Evolutionary conservation across 1,140 invertebrate genomes (phyloP).

Genomic region (Drosophila subpulchrella): DNA sequence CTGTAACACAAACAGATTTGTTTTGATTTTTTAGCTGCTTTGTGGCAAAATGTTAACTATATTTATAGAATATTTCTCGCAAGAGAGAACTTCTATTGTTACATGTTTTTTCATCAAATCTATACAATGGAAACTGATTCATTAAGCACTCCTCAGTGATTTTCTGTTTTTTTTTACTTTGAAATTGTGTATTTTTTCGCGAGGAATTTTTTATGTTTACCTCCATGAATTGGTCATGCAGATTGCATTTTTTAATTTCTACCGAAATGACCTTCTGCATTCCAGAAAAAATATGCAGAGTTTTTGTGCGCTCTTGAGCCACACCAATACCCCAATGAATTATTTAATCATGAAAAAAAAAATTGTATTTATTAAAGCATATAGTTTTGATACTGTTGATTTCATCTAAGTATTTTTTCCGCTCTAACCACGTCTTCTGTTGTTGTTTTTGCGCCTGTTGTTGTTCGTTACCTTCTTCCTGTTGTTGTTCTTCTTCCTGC

Average conservation of each 20-base stretch:
- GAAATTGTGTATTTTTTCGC: neutral
- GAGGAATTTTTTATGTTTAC: neutral
- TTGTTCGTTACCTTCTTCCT: neutral
- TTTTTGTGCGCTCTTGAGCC: constrained; percentile 4
- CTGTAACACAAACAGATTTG: neutral
- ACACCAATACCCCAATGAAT: constrained; percentile 21
- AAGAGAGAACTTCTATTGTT: neutral
- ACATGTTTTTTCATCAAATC: neutral
- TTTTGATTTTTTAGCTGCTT: neutral
- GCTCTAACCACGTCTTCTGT: constrained; percentile 36
- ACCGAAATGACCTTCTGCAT: neutral
- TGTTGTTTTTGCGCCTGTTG: constrained; percentile 28
- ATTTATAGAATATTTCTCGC: neutral
- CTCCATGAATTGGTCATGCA: constrained; percentile 8
- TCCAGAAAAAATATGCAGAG: constrained; percentile 1
- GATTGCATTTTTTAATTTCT: constrained; percentile 20
- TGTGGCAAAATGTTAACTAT: neutral
- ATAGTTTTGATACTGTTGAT: neutral
- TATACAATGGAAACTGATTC: no score
- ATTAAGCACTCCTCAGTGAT: neutral
- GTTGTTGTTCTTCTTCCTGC: constrained; percentile 9
- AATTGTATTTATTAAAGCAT: constrained; percentile 19
- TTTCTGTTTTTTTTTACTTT: neutral
- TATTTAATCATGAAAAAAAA: constrained; percentile 31
- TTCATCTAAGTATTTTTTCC: neutral